phyloP scores from a whole-genome alignment of 23 tunicate genomes.

The Trididemnum clinides region DNA sequence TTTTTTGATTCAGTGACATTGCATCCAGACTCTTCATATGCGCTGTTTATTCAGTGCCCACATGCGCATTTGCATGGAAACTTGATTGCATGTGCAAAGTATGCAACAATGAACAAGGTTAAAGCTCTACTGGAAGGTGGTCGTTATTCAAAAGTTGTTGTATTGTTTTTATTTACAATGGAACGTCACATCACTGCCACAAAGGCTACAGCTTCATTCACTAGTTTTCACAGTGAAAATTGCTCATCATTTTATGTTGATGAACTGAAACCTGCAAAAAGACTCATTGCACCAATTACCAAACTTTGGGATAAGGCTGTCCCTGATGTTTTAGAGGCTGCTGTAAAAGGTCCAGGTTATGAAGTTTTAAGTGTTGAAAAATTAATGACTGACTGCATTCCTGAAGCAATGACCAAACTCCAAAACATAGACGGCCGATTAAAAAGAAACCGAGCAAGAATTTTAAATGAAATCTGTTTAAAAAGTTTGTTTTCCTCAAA shows the following conservation, averaged over 20 bases:
- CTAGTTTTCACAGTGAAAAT: slow-evolving; percentile 45
- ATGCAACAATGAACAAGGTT: slow-evolving; percentile 54
- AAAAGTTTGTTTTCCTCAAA: neutral
- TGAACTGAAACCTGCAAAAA: slow-evolving; percentile 48
- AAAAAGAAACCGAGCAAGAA: slow-evolving; percentile 46
- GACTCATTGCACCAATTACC: slow-evolving; percentile 42
- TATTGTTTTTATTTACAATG: slow-evolving; percentile 53
- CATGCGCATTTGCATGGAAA: slow-evolving; percentile 49
- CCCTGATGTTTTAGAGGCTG: slow-evolving; percentile 31
- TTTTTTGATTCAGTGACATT: slow-evolving; percentile 25
- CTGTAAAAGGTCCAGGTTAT: neutral
- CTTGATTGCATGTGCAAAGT: slow-evolving; percentile 72
- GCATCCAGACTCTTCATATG: neutral
- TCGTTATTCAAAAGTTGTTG: slow-evolving; percentile 20
- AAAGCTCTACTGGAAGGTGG: slow-evolving; percentile 8
- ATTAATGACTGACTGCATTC: slow-evolving; percentile 43
- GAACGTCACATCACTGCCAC: slow-evolving; percentile 36
- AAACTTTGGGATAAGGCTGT: slow-evolving; percentile 28
- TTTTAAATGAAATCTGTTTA: slow-evolving; percentile 24
- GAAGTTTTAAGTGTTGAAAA: neutral
- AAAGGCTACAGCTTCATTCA: slow-evolving; percentile 10
- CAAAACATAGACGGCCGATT: slow-evolving; percentile 12
- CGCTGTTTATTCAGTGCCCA: slow-evolving; percentile 71
- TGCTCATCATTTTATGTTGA: slow-evolving; percentile 63
- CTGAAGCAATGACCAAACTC: slow-evolving; percentile 55